Evolutionary conservation across 2,797 vertebrate genomes (phyloP).

Genomic region (Salmo trutta): DNA sequence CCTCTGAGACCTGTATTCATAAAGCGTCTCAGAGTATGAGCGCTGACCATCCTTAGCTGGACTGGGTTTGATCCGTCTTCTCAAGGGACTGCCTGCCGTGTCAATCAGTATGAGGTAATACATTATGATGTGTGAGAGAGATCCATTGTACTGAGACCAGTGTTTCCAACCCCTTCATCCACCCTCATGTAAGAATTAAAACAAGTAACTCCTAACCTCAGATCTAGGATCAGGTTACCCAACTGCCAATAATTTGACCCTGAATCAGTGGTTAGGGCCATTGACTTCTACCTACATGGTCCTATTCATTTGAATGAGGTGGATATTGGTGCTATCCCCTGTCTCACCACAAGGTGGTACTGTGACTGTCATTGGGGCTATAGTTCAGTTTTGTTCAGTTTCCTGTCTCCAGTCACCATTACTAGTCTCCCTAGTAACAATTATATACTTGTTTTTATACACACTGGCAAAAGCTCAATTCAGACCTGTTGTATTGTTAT

Average conservation of each 20-base stretch:
- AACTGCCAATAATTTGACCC: too few species aligned
- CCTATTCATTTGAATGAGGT: too few species aligned
- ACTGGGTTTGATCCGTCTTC: neutral
- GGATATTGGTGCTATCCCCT: too few species aligned
- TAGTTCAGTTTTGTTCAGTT: neutral
- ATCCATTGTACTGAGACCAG: neutral
- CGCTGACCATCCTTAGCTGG: neutral
- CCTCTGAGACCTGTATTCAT: neutral
- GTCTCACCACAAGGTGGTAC: neutral
- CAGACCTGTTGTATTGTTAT: neutral
- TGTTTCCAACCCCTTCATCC: neutral
- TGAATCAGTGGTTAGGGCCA: too few species aligned
- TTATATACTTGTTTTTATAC: neutral
- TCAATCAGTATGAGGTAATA: neutral
- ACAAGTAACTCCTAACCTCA: too few species aligned
- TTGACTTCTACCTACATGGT: too few species aligned
- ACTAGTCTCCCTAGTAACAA: neutral
- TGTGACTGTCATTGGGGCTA: neutral
- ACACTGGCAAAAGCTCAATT: neutral
- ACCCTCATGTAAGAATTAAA: neutral
- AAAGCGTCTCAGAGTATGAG: too few species aligned
- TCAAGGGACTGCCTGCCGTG: neutral
- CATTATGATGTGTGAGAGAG: neutral
- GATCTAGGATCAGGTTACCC: too few species aligned
- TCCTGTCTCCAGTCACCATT: neutral